Base-by-base conservation (phyloP, 2,113 vertebrate species). In the Gavialis gangeticus region DNA sequence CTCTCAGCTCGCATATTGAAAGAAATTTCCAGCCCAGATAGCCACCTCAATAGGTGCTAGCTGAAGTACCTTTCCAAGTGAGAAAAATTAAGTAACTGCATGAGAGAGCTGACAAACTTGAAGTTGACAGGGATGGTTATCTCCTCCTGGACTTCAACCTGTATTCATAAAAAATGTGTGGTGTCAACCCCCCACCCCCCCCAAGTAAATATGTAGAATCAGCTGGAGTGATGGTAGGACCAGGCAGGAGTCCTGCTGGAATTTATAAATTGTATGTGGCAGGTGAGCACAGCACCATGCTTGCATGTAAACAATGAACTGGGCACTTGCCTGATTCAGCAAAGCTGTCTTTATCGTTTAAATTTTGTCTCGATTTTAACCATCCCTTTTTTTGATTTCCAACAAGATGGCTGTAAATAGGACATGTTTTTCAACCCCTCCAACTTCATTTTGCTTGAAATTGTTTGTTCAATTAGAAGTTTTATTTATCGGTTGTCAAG, bases 241-340 rank as follows among this genome's bases (percentile, higher is more conserved):
- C 13, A 75, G 90, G 78, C 67, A 71, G 82, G n/a, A 93, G 79
- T 85, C 76, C 79, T 89, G 75, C 6, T 80, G 34, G 90, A 81
- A 92, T 84, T 94, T 90, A 95, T 91, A 95, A 82, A 97, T 96
- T 4, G 19, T 34, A 79, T 88, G 34, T 88, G 96, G 96, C 97
- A 97, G 94, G 83, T 91, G 82, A 95, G 62, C 89, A 86, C 57
- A 90, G 94, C 34, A 79, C 75, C 73, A 84, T 16, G 17, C n/a
- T 83, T 37, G 28, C 90, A 2, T 9, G 78, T 88, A 92, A 91
- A 64, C 67, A 94, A 76, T 34, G 84, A 82, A 84, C 84, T 94
- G 89, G 94, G 94, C 84, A 58, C 84, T 94, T 82, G 91, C 87
- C 81, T 77, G 94, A 83, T 87, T 96, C 92, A 87, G 77, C 2